phyloP scores from a whole-genome alignment of 2,888 invertebrate species.

The Mythimna ferrago region DNA sequence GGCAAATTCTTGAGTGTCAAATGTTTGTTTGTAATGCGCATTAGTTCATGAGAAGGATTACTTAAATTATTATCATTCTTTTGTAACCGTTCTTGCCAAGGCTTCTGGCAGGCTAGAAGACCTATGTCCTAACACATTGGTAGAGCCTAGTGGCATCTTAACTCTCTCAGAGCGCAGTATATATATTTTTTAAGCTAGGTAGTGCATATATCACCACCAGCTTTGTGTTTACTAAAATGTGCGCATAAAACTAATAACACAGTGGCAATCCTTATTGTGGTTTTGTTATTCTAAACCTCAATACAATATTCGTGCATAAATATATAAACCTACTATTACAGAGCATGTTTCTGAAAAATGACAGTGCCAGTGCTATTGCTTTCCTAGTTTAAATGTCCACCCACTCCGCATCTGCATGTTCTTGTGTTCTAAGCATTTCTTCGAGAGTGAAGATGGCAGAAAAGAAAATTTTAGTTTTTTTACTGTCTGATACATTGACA shows the following conservation, averaged over 20 bases:
- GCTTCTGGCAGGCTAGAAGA: background rate
- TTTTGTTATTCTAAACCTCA: background rate
- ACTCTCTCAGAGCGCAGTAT: too few relatives aligned
- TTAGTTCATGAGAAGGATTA: background rate
- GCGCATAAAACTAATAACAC: too few relatives aligned
- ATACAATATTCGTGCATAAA: background rate
- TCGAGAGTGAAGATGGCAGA: background rate
- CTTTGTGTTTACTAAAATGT: too few relatives aligned
- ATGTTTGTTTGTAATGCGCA: constrained; percentile 4
- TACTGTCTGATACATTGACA: background rate
- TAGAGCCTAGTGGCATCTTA: too few relatives aligned
- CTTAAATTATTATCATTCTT: background rate
- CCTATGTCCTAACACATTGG: background rate
- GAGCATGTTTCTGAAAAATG: background rate
- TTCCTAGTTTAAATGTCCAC: constrained; percentile 1
- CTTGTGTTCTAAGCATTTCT: constrained; percentile 13
- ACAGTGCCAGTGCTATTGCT: constrained; percentile 3
- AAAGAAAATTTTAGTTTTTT: constrained; percentile 6
- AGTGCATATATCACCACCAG: too few relatives aligned
- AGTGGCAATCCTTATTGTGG: too few relatives aligned
- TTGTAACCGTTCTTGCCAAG: background rate
- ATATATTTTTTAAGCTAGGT: too few relatives aligned
- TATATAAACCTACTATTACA: background rate
- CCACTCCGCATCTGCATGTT: constrained; percentile 5
- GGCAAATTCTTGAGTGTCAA: background rate